Conservation (phyloP, 1,140 invertebrate species). For the Glossosoma conforme region DNA sequence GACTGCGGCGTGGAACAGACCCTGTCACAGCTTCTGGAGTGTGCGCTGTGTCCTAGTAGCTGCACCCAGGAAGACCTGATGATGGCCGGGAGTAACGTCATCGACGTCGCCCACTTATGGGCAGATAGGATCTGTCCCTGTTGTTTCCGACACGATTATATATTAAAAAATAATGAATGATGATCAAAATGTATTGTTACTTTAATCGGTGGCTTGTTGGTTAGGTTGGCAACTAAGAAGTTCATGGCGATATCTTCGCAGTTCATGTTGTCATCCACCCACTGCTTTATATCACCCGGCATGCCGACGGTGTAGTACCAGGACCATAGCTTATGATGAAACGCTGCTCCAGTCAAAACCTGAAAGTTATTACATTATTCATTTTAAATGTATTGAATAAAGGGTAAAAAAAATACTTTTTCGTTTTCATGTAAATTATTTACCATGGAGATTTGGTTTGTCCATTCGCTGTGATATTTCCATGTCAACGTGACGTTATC, state of each 20-base stretch:
- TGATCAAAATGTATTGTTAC: too few species aligned
- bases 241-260: conserved; percentile 96
- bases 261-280: conserved; percentile 90
- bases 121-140: too few species aligned
- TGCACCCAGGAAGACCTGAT: too few species aligned
- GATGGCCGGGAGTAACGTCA: too few species aligned
- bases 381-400: not conserved
- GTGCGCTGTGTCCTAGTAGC: too few species aligned
- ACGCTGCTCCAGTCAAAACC: conserved; percentile 86
- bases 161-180: too few species aligned
- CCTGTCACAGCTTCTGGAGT: too few species aligned
- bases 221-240: conserved; percentile 86
- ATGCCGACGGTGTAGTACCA: conserved; percentile 82
- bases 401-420: not conserved
- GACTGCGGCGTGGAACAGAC: too few species aligned
- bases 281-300: conserved; percentile 72
- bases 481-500: conserved; percentile 77
- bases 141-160: too few species aligned
- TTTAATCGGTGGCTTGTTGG: conserved; percentile 90
- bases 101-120: too few species aligned
- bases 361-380: conserved; percentile 25
- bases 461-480: conserved; percentile 94
- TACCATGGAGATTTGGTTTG: conserved; percentile 87
- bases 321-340: conserved; percentile 90
- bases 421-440: too few species aligned